These are phyloP conservation scores for Catharus minimus DNA, from an alignment of 2,113 vertebrate genomes.

Conservation along the genomic window DNA sequence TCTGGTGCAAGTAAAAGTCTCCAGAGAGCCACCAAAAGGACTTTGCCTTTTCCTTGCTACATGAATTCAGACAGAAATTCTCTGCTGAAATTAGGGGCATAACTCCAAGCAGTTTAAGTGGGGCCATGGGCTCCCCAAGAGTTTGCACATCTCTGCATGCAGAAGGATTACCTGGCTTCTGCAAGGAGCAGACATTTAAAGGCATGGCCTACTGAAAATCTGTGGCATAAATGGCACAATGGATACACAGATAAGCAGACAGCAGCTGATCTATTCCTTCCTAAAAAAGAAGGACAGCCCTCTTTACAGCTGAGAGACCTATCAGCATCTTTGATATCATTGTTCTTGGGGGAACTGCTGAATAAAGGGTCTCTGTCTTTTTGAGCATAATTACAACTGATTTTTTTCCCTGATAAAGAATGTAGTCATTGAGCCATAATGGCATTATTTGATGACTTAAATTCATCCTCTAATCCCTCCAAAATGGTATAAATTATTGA, in stretches of 20 bases:
- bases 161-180: not conserved
- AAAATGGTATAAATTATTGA: slow-evolving; percentile 66
- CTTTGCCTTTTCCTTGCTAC: not conserved
- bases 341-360: slow-evolving; percentile 55
- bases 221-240: slow-evolving; percentile 34
- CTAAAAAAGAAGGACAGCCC: slow-evolving; percentile 55
- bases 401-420: slow-evolving; percentile 47
- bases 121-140: not conserved
- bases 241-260: slow-evolving; percentile 31
- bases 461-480: slow-evolving; percentile 51
- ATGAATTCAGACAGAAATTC: not conserved
- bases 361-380: slow-evolving; percentile 63
- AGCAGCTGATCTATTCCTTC: slow-evolving; percentile 44
- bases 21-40: not conserved
- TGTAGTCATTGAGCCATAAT: slow-evolving; percentile 49
- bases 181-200: not conserved
- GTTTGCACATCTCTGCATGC: not conserved
- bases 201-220: not conserved
- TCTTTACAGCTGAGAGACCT: slow-evolving; percentile 45
- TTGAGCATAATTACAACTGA: slow-evolving; percentile 61
- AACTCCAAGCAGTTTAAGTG: not conserved
- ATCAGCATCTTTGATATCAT: slow-evolving; percentile 62
- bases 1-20: not conserved
- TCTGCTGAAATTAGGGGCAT: not conserved
- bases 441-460: slow-evolving; percentile 55